phyloP scores from a whole-genome alignment of 35 echinoderm and acorn worm species.

The Diadema setosum region DNA sequence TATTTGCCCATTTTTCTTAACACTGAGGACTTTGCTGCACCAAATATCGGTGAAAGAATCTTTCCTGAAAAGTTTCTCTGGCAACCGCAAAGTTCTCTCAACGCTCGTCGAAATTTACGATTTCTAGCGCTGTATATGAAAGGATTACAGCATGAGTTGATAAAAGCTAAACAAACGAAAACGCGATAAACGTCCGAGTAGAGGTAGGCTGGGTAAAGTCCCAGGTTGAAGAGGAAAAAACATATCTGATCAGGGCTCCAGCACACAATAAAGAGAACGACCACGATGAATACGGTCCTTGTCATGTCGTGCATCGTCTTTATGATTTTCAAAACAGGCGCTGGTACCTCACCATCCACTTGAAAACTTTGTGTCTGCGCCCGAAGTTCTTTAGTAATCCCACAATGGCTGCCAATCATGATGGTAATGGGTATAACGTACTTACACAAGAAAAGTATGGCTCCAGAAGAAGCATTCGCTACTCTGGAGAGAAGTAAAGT shows the following conservation, averaged over 20 bases:
- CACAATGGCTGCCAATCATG: constrained; percentile 25
- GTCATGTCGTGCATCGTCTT: constrained; percentile 61
- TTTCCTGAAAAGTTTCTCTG: no score
- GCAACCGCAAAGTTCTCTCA: no score
- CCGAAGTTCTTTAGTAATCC: background rate
- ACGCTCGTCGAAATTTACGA: constrained; percentile 52
- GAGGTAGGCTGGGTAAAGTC: constrained; percentile 20
- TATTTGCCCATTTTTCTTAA: no score
- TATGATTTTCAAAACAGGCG: background rate
- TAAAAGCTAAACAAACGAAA: constrained; percentile 66
- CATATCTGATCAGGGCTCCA: constrained; percentile 78
- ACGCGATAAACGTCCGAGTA: constrained; percentile 44
- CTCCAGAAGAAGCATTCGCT: constrained; percentile 16
- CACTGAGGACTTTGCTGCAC: no score
- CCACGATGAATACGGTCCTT: constrained; percentile 68
- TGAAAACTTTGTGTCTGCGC: constrained; percentile 3
- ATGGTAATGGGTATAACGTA: constrained; percentile 80
- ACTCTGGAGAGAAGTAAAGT: background rate
- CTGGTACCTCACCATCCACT: background rate
- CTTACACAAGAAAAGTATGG: constrained; percentile 46
- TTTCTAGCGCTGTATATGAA: constrained; percentile 82
- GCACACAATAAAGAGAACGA: constrained; percentile 82
- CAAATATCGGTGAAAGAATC: no score
- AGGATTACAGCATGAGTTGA: constrained; percentile 87
- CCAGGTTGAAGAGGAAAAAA: constrained; percentile 69